Base-by-base conservation (phyloP, 2,888 invertebrate genomes). In the Plutella xylostella region DNA sequence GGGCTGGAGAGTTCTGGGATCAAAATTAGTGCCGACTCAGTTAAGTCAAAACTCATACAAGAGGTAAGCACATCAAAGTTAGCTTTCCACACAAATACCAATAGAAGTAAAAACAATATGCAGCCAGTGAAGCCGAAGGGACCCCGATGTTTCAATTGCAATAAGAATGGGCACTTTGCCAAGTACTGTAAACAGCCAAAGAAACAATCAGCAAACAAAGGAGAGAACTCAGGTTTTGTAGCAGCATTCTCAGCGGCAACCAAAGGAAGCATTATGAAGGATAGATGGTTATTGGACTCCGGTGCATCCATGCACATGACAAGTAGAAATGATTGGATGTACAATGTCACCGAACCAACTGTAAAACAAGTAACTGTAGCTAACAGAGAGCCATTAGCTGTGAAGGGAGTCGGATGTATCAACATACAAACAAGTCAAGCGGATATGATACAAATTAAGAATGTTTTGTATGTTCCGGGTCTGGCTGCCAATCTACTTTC, bases 391-490 rank as follows among this genome's bases (percentile, higher is more conserved):
- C 51, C 53, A 39, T 14, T 56, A 25, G 5, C 53, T 35, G 53
- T 55, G 1, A n/a, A 51, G 17, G 44, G 43, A 17, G 20, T 43
- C 11, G 38, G 46, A 42, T 34, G n/a, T 9, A 17, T 45, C 0
- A 19, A 45, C 20, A 18, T 38, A 6, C 28, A 33, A 14, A n/a
- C 14, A 14, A 18, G 6, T 7, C 28, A 44, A 37, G 31, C 33
- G 7, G 33, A 48, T 3, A 49, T 46, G 17, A 51, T 57, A 15
- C 50, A 57, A 31, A 42, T 61, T 11, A 53, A 44, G 22, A 46
- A 60, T 52, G 55, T 58, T 20, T 43, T 58, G 4, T 54, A 45
- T 54, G 52, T 58, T 15, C 57, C 57, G 37, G 50, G 42, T 4
- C 28, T 58, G 18, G 54, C 57, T 17, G 48, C 48, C 1, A 55